Evolutionary conservation across 1,140 invertebrate species (phyloP), one percentile per base, ranked within the genome.

Genomic region (Varroa destructor): DNA sequence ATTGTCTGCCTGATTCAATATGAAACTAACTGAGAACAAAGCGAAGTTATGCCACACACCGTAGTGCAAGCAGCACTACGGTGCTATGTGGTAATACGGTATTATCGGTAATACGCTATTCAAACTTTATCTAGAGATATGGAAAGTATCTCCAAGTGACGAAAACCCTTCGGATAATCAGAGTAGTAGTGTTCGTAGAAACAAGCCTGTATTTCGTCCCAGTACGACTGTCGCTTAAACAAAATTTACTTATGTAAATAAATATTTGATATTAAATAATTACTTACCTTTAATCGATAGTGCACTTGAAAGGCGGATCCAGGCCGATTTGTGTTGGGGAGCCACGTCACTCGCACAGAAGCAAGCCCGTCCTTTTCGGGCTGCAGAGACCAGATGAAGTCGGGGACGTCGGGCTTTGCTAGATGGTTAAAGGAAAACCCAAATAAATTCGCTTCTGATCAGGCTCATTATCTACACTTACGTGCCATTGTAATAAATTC

Each of bases 261-360:
- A 46, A 42, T 37, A 6, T 72, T 43, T 43, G 36, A 72, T 55
- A n/a, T n/a, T 67, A 57, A 6, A 25, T 10, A 72, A 64, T 40
- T 6, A 43, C 36, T 40, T 72, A 75, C 77, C 77, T 76, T 78
- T 78, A 43, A 72, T 81, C 82, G 86, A 79, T 90, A 93, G 80
- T 92, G 89, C 1, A 89, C 91, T 76, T 87, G 93, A 80, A 96
- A 96, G 77, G 92, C 89, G 14, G 88, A 88, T 74, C 88, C 87
- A 3, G 90, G 86, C 88, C 64, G 86, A 85, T 57, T 76, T 56
- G 46, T 86, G 76, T 86, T 86, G 12, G 89, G 88, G 57, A 85
- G 77, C 91, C 92, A 97, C 14, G 84, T 86, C 0, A 97, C 84
- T 75, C 86, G 85, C 42, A 93, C 86, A 57, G 85, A 87, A 46